These are phyloP conservation scores for Folsomia candida DNA, from an alignment of 2,888 invertebrate genomes.

Conservation along the genomic window DNA sequence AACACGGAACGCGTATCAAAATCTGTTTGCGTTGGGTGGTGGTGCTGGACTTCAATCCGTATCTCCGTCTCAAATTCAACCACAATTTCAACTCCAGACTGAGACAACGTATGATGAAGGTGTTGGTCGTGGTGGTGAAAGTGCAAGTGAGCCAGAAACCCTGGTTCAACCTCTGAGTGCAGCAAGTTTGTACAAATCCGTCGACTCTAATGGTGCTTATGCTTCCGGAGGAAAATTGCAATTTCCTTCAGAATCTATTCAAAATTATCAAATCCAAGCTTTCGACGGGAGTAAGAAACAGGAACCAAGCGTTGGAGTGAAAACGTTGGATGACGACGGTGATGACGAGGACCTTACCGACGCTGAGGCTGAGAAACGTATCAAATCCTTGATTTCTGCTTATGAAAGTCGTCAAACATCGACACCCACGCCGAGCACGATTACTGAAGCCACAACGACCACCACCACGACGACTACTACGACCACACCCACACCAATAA, in stretches of 20 bases:
- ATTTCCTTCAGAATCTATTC: constrained; percentile 15
- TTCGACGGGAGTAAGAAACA: not conserved
- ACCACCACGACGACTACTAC: not conserved
- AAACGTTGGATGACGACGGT: not conserved
- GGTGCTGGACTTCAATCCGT: not conserved
- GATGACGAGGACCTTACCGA: not conserved
- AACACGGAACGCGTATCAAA: not conserved
- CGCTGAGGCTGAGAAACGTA: not conserved
- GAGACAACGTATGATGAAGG: not conserved
- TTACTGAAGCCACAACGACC: not conserved
- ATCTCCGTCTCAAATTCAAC: not conserved
- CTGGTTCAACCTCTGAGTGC: not conserved
- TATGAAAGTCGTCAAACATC: not conserved
- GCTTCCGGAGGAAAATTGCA: not conserved
- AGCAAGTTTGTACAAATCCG: not conserved
- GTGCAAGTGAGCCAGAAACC: not conserved
- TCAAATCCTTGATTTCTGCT: not conserved
- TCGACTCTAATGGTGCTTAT: not conserved
- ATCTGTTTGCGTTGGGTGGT: not conserved
- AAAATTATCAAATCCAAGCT: constrained; percentile 5
- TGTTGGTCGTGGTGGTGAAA: not conserved
- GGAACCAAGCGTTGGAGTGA: not conserved
- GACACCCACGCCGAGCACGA: not conserved
- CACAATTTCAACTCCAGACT: not conserved
- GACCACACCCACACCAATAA: not conserved